Conservation (phyloP, 2,797 vertebrate species). For the Steatocranus sp. region DNA sequence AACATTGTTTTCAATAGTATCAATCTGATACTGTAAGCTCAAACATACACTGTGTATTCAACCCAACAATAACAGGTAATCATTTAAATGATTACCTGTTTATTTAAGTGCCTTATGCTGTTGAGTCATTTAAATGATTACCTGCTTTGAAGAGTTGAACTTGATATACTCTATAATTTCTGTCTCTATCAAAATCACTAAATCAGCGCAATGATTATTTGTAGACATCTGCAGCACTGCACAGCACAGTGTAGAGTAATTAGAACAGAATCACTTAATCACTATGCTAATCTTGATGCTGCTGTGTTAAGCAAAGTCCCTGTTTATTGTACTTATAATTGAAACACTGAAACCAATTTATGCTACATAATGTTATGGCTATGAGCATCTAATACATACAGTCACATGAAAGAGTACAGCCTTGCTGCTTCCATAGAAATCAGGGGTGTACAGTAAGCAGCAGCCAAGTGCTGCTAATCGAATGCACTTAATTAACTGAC, state of each 20-base stretch:
- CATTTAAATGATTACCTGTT: too few relatives aligned
- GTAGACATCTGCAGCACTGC: background rate
- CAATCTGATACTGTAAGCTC: background rate
- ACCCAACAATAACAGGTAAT: background rate
- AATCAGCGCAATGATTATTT: background rate
- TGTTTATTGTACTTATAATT: background rate
- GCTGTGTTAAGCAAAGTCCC: background rate
- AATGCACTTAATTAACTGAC: background rate
- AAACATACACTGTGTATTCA: background rate
- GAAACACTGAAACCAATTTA: background rate
- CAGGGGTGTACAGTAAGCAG: background rate
- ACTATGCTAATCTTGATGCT: slow-evolving; percentile 11
- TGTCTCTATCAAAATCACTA: background rate
- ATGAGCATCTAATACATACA: background rate
- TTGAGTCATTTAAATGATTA: too few relatives aligned
- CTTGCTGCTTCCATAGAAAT: background rate
- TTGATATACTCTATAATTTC: background rate
- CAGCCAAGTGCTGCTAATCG: background rate
- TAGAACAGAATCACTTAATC: slow-evolving; percentile 25
- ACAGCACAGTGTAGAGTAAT: slow-evolving; percentile 3
- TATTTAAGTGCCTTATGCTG: too few relatives aligned
- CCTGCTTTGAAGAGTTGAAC: background rate
- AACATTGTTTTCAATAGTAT: slow-evolving; percentile 1
- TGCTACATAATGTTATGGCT: background rate
- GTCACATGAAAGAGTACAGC: background rate